A percentile compares a stretch with the other conserved stretches of the same genome.
phyloP scores from a whole-genome alignment of 2,113 vertebrate genomes.

The Motacilla alba region DNA sequence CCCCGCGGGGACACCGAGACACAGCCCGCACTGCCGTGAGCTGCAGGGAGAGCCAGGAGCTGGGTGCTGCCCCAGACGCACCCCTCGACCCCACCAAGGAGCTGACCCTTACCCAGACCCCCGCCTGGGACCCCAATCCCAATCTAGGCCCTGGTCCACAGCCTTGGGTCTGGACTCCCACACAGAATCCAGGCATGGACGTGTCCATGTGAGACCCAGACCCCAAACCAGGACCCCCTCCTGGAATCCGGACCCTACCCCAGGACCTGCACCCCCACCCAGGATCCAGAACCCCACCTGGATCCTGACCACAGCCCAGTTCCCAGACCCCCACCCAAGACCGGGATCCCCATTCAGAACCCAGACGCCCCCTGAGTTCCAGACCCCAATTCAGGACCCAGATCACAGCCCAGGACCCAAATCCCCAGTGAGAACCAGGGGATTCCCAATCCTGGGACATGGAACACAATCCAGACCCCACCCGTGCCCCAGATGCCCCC shows the following conservation, averaged over 20 bases:
- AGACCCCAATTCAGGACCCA: too few relatives aligned
- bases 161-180: neutral
- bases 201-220: neutral
- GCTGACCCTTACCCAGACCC: neutral
- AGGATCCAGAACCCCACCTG: neutral
- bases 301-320: neutral
- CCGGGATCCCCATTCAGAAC: too few relatives aligned
- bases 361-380: neutral
- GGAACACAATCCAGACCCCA: neutral
- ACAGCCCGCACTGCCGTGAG: neutral
- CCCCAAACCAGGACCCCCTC: neutral
- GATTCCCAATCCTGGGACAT: too few relatives aligned
- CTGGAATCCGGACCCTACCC: too few relatives aligned
- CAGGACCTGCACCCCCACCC: neutral
- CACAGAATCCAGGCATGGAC: neutral
- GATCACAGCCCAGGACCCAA: neutral
- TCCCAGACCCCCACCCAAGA: neutral
- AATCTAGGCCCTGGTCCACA: neutral
- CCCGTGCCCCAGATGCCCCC: neutral
- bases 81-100: too few relatives aligned
- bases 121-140: neutral
- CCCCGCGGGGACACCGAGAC: accelerated
- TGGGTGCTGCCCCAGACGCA: neutral
- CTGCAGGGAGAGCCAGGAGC: neutral
- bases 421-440: neutral